Evolutionary conservation across 2,797 vertebrate species (phyloP), one percentile per base, ranked within the genome.

Genomic region (Chaetophractus vellerosus): DNA sequence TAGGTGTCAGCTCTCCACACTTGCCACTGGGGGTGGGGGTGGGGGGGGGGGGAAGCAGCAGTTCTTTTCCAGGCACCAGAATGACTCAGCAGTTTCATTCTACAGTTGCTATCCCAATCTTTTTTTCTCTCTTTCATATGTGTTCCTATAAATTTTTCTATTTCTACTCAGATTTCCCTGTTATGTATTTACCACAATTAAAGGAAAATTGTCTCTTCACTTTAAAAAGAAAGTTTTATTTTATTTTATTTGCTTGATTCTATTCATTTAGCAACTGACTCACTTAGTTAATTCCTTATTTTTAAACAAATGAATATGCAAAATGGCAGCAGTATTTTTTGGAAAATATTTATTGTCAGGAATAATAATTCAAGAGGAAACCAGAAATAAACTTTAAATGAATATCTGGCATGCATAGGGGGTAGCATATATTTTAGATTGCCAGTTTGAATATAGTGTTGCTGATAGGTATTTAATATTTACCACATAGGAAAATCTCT

Each of bases 21-120:
- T 57, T 19, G 71, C 97, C 98, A 98, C 97, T 79, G 98, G 98
- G 97, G 96, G 97, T n/a, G n/a, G n/a, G n/a, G n/a, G n/a, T n/a
- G n/a, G n/a, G 98, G 98, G 97, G 96, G 97, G 98, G 98, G 97
- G 96, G 97, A 97, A 87, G 97, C 79, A 94, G 76, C 91, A 95
- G 86, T 76, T 93, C 92, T 92, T 94, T 90, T 61, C 14, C 68
- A 71, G 69, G 33, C 59, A 36, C 26, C 38, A 78, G 59, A 92
- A 61, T 41, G 41, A 36, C 11, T 10, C 3, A 12, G 10, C 12
- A 19, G 6, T 41, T 69, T 28, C 15, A 7, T n/a, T 83, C 7
- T 26, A 15, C 4, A 33, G 5, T 15, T 71, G 19, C 5, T 28
- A 72, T 6, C 48, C 12, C 15, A 28, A 7, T n/a, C 14, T 28